Evolutionary conservation across 1,140 invertebrate genomes (phyloP), one percentile per base, ranked within the genome.

Genomic region (Habropoda laboriosa): DNA sequence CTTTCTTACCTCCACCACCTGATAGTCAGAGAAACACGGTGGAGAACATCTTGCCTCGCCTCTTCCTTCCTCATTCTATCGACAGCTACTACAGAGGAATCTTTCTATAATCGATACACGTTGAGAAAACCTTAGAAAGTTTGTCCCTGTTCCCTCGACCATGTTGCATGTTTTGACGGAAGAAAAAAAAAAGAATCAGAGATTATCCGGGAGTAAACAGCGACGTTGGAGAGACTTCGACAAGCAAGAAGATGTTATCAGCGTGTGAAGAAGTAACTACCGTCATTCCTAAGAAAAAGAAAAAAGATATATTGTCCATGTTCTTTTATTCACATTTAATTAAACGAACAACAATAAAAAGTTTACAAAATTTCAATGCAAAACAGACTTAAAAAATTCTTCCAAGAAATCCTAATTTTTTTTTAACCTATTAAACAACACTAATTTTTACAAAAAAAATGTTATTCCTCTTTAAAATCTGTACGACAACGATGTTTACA

Each of bases 61-160:
- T 71, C 24, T 49, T 71, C 18, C 75, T 71, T 78, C 30, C 40
- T 68, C 27, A 60, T 78, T 71, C 45, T 78, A 78, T 60, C 55
- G 55, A 40, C 4, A 57, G 2, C 42, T 38, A 70, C 42, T 58
- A 38, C 24, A 0, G 30, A 49, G 42, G 53, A 77, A 77, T 78
- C 32, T 60, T 68, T 68, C n/a, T 40, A 64, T 2, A 42, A 24
- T 78, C 24, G 45, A 61, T 78, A 42, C 45, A 16, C 16, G 21
- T 2, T n/a, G 45, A 47, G 66, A 57, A 78, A 55, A 78, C 32
- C 55, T 60, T 78, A 42, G 67, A 78, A 78, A 78, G 75, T 78
- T 78, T 71, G 55, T 60, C 64, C 53, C 55, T 60, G 40, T 71
- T 78, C 67, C 5, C n/a, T 40, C 40, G 53, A 60, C 27, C 30